Percentiles rank a stretch among this genome's conserved stretches.
Evolutionary conservation across 1,140 invertebrate genomes (phyloP).

Genomic region (Aphaenogaster ashmeadi): DNA sequence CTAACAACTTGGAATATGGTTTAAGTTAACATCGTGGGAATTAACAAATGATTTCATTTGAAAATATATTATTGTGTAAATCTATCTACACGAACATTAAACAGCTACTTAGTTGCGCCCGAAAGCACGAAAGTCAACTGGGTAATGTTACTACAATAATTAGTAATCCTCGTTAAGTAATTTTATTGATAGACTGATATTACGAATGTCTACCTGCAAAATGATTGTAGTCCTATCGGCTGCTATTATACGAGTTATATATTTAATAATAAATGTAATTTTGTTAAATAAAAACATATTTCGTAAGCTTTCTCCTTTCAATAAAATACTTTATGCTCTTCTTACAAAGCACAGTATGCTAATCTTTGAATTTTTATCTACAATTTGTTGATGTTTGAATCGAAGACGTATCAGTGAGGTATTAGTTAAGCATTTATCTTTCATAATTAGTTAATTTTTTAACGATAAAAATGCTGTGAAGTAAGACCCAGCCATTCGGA

Average conservation of each 20-base stretch:
- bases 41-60: slow-evolving; percentile 76
- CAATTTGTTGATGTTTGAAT: not conserved
- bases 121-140: slow-evolving; percentile 8
- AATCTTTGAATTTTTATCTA: slow-evolving; percentile 12
- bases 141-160: slow-evolving; percentile 16
- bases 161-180: slow-evolving; percentile 52
- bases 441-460: not conserved
- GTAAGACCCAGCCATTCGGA: slow-evolving; percentile 22
- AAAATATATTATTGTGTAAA: slow-evolving; percentile 76
- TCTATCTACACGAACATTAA: slow-evolving; percentile 55
- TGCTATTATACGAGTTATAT: slow-evolving; percentile 76
- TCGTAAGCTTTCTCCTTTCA: not conserved
- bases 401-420: slow-evolving; percentile 12
- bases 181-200: slow-evolving; percentile 81
- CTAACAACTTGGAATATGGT: slow-evolving; percentile 81
- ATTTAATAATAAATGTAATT: slow-evolving; percentile 77
- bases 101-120: slow-evolving; percentile 4
- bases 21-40: slow-evolving; percentile 64
- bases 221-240: slow-evolving; percentile 82
- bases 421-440: not conserved
- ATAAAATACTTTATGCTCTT: not conserved
- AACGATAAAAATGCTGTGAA: slow-evolving; percentile 37
- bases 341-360: not conserved
- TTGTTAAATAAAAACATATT: slow-evolving; percentile 63
- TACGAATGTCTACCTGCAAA: slow-evolving; percentile 84